Evolutionary conservation across 2,888 invertebrate genomes (phyloP).

Genomic region (Labia minor): DNA sequence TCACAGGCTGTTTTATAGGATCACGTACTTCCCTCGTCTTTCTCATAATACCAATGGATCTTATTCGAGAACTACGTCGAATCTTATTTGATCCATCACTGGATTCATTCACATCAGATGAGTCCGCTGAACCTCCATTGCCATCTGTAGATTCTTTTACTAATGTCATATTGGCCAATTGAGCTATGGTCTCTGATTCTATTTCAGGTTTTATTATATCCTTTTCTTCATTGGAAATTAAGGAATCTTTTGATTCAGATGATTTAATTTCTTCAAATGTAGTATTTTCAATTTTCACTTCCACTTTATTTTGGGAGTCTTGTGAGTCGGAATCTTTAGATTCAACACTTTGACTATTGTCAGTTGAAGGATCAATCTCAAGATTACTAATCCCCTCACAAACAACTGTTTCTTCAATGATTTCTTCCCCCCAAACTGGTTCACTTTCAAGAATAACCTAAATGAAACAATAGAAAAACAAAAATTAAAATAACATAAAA

Average conservation of each 20-base stretch:
- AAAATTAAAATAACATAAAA: too few relatives aligned
- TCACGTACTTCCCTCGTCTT: constrained; percentile 31
- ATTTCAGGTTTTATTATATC: constrained; percentile 28
- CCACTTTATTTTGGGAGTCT: constrained; percentile 28
- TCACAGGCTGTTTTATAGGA: background rate
- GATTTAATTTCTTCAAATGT: constrained; percentile 32
- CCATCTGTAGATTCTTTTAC: constrained; percentile 33
- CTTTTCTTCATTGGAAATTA: constrained; percentile 19
- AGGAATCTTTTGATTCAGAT: constrained; percentile 27
- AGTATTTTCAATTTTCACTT: constrained; percentile 33
- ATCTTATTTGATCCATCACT: background rate
- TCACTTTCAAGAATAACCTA: background rate
- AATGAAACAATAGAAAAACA: background rate
- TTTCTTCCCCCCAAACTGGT: constrained; percentile 32
- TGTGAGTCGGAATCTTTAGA: constrained; percentile 30
- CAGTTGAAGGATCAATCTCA: constrained; percentile 30
- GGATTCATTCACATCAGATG: background rate
- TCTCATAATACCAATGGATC: constrained; percentile 59
- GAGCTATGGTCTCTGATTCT: constrained; percentile 27
- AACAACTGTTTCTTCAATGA: constrained; percentile 37
- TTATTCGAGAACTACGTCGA: constrained; percentile 38
- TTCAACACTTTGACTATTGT: constrained; percentile 27
- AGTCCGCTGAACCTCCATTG: constrained; percentile 39
- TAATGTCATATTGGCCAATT: constrained; percentile 22
- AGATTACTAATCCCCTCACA: constrained; percentile 33